These are phyloP conservation scores for Tolypeutes matacus DNA, from an alignment of 2,797 vertebrate species.

Conservation along the genomic window DNA sequence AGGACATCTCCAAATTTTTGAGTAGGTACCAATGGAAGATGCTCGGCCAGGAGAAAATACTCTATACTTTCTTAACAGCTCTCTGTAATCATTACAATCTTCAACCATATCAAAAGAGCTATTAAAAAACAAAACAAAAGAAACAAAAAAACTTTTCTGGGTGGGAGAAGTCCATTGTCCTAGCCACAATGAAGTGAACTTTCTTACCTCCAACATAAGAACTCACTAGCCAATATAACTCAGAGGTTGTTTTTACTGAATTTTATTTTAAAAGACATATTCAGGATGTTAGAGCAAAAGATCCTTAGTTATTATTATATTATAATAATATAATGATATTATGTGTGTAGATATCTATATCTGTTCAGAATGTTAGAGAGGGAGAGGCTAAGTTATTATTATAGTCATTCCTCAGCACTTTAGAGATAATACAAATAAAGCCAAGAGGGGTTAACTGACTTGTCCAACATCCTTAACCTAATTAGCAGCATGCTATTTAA, in stretches of 20 bases:
- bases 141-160: background rate
- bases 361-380: too few species aligned
- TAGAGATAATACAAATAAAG: background rate
- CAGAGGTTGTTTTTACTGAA: background rate
- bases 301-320: background rate
- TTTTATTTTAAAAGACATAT: slow-evolving; percentile 37
- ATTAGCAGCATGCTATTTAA: background rate
- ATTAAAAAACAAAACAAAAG: background rate
- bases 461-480: background rate
- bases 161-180: background rate
- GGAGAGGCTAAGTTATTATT: background rate
- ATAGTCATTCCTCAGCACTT: background rate
- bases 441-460: background rate
- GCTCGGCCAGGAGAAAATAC: slow-evolving; percentile 51
- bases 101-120: background rate
- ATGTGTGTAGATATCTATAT: background rate
- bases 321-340: background rate
- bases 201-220: background rate
- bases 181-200: background rate
- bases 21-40: slow-evolving; percentile 67
- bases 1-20: slow-evolving; percentile 74
- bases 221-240: background rate
- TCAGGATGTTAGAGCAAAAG: background rate
- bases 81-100: background rate
- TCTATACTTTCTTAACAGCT: slow-evolving; percentile 36